Evolutionary conservation across 2,113 vertebrate species (phyloP), one percentile per base, ranked within the genome.

Genomic region (Caracal caracal): DNA sequence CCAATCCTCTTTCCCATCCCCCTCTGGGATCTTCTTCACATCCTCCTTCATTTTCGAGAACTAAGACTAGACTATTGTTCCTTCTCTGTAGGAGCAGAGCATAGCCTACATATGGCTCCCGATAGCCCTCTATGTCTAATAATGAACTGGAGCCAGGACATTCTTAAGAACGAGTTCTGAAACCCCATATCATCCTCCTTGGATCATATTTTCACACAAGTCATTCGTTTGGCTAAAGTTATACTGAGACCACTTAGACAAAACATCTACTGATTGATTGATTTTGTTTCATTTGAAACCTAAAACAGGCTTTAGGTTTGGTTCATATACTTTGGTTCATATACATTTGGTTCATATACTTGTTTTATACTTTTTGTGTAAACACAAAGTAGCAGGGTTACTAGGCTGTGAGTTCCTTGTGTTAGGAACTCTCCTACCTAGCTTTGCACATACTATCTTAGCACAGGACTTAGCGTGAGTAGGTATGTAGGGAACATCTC

Each of bases 201-300:
- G 68, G 61, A 88, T 95, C 33, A 73, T 66, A 61, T 51, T 68
- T 95, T 96, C 53, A 24, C 56, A 40, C 71, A 88, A 88, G 28
- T 35, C n/a, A 76, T 68, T 26, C 4, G 12, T 85, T 80, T 75
- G 61, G 78, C 65, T 95, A 22, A 75, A 91, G 75, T 96, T 90
- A 92, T 71, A 68, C 47, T 11, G 26, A 93, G 12, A 33, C 22
- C 7, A 49, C 30, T 47, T 88, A 86, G 22, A 88, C 37, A 93
- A 78, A 93, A 82, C 12, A 26, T 56, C 13, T 30, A 26, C 61
- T 81, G 16, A 40, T 83, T 93, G 66, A 7, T 82, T 80, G 75
- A 61, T 92, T 88, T 80, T 80, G 6, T 9, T 88, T 92, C 63
- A 3, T 78, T 88, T 90, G 35, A 80, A 66, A 63, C 26, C n/a